These are phyloP conservation scores for Passer domesticus DNA, from an alignment of 2,113 vertebrate species.

Conservation along the genomic window DNA sequence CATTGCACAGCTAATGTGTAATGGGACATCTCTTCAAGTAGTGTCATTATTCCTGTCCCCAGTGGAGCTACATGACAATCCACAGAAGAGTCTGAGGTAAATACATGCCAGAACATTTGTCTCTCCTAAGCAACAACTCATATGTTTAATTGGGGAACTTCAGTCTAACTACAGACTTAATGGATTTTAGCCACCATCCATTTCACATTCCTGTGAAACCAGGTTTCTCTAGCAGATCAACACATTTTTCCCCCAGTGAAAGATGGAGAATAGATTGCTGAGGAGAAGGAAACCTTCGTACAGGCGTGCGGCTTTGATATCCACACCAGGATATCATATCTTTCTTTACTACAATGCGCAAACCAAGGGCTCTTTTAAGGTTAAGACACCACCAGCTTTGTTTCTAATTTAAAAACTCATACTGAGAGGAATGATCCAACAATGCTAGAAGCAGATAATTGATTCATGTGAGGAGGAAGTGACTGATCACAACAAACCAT, in stretches of 20 bases:
- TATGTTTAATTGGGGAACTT: neutral
- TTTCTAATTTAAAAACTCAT: conserved; percentile 4
- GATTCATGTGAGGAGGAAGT: neutral
- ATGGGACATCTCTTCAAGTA: neutral
- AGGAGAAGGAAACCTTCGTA: neutral
- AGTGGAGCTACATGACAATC: neutral
- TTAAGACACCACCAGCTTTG: neutral
- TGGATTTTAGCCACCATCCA: neutral
- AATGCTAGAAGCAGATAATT: neutral
- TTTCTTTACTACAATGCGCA: neutral
- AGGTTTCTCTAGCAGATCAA: neutral
- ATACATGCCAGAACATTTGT: neutral
- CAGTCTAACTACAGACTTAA: neutral
- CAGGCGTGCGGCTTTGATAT: neutral
- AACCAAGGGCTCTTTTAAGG: neutral
- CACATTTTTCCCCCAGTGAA: neutral
- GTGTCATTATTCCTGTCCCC: neutral
- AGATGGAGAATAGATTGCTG: neutral
- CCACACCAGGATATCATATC: neutral
- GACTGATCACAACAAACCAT: neutral
- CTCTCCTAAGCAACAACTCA: neutral
- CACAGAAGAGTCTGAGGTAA: neutral
- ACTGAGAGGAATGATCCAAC: neutral
- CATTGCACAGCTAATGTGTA: neutral
- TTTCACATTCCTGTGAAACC: neutral